Evolutionary conservation across 1,140 invertebrate species (phyloP).

Genomic region (Wasmannia auropunctata): DNA sequence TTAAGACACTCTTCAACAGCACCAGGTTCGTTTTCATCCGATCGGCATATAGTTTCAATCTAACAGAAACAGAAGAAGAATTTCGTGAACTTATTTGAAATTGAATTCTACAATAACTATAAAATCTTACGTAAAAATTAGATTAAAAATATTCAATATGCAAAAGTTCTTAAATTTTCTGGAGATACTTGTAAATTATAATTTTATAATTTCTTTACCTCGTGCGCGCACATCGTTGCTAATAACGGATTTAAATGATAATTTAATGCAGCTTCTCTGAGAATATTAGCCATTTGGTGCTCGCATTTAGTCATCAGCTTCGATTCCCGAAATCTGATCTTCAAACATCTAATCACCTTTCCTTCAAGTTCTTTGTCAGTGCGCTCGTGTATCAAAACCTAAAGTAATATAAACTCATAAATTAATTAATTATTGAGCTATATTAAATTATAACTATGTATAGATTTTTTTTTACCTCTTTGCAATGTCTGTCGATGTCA

Average conservation of each 20-base stretch:
- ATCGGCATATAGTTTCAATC: conserved; percentile 82
- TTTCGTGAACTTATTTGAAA: background rate
- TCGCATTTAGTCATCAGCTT: conserved; percentile 92
- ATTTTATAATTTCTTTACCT: conserved; percentile 80
- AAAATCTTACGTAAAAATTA: background rate
- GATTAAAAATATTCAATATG: background rate
- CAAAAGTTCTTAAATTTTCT: background rate
- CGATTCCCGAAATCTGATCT: conserved; percentile 91
- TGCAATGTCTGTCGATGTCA: conserved; percentile 89
- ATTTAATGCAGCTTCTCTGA: conserved; percentile 95
- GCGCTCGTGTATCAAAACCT: conserved; percentile 79
- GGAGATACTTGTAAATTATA: background rate
- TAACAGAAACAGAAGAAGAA: conserved; percentile 2
- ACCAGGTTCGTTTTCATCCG: conserved; percentile 82
- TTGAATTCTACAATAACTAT: background rate
- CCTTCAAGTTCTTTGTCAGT: conserved; percentile 84
- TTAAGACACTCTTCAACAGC: conserved; percentile 96
- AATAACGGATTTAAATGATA: conserved; percentile 94
- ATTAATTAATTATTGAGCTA: conserved; percentile 2
- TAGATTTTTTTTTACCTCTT: conserved; percentile 82
- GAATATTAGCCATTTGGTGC: conserved; percentile 91
- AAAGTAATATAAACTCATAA: background rate
- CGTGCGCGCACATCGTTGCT: conserved; percentile 89
- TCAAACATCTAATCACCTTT: conserved; percentile 89
- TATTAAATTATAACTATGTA: conserved; percentile 30